Base-by-base conservation (phyloP, 2,113 vertebrate species). In the Cardinalis cardinalis region DNA sequence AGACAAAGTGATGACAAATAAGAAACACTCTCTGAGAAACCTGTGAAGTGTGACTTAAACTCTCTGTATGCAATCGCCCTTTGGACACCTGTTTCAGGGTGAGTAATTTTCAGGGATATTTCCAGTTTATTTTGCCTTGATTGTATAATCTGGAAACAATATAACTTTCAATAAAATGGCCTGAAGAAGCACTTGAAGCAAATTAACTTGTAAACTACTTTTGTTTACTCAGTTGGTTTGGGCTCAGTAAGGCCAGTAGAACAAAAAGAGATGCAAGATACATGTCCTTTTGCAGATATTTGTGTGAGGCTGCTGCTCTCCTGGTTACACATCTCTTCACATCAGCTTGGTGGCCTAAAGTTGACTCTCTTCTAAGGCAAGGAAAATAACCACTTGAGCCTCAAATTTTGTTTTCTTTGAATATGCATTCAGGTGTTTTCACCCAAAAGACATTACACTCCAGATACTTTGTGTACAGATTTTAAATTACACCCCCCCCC, bases 71-170 rank as follows among this genome's bases (percentile, higher is more conserved):
- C 64, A 89, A 63, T 25, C 31, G 60, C 66, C 60, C 75, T 91
- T 73, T 83, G 48, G 31, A 85, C 72, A 56, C 23, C 24, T 66
- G 46, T 55, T 86, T 89, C 85, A 71, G n/a, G 28, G 36, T 63
- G 52, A 89, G 40, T 80, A 79, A 70, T 79, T 76, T 95, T 83
- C 78, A 83, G 63, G n/a, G 55, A 46, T 59, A 89, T 41, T 90
- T 87, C 52, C 44, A 5, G 18, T 44, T 92, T 74, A 40, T 84
- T 87, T 81, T 65, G 13, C 70, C 26, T 68, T 66, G 36, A 60
- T 26, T 68, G 61, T 60, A 71, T 12, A 38, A 90, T 40, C 15
- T 43, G 25, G 25, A 90, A 84, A 56, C 49, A 89, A 74, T 41
- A 26, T 68, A 88, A 64, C n/a, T 81, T 55, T 19, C 23, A 59